Evolutionary conservation across 2,113 vertebrate genomes (phyloP).

Genomic region (Chionomys nivalis): DNA sequence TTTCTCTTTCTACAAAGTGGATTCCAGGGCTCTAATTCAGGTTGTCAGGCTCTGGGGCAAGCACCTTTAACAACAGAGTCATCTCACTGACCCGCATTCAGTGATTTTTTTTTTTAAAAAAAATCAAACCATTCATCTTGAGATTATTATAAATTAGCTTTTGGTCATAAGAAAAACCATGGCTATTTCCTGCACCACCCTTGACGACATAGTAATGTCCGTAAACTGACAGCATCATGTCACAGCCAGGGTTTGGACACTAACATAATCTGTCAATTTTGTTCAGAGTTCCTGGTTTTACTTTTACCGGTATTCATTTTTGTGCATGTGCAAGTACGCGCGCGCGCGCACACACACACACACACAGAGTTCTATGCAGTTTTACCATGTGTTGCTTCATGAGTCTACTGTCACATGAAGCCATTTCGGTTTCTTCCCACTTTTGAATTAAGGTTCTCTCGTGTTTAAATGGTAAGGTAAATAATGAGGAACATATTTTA

Average conservation of each 20-base stretch:
- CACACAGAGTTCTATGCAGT: not conserved
- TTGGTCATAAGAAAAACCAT: not conserved
- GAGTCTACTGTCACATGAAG: not conserved
- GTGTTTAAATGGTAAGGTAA: conserved; percentile 24
- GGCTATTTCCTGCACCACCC: not conserved
- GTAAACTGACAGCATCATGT: not conserved
- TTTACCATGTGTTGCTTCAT: conserved; percentile 10
- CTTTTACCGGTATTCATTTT: not conserved
- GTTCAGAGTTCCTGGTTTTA: not conserved
- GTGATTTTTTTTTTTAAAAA: not conserved
- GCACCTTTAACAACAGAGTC: not conserved
- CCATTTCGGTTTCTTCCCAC: not conserved
- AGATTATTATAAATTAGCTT: conserved; percentile 9
- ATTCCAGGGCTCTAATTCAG: not conserved
- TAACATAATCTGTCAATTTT: not conserved
- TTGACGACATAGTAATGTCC: conserved; percentile 20
- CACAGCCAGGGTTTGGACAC: conserved; percentile 25
- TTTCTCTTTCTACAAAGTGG: not conserved
- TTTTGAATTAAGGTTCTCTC: conserved; percentile 9
- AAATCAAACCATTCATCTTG: conserved; percentile 15
- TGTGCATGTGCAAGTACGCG: no score
- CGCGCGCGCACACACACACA: no score
- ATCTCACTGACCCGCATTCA: not conserved
- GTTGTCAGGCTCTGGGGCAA: not conserved
- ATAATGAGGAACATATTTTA: conserved; percentile 51